Percentiles rank a stretch among this genome's conserved stretches.
Conservation (phyloP, 2,797 vertebrate species). For the Tenualosa ilisha region DNA sequence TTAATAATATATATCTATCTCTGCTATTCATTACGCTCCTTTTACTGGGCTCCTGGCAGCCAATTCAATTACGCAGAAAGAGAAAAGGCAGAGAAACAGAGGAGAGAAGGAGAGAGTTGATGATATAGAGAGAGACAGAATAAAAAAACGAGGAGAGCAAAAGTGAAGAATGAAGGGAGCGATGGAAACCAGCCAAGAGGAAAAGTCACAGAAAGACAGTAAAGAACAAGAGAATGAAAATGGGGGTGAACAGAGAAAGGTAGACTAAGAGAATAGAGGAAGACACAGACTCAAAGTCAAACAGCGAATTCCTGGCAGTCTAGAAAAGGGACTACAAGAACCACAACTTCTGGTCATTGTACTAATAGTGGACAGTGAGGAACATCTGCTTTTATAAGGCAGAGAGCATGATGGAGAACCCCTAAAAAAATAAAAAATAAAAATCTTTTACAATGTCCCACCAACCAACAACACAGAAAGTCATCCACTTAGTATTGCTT, state of each 20-base stretch:
- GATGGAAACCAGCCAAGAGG: not conserved
- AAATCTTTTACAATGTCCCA: not conserved
- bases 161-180: not conserved
- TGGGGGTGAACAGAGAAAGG: constrained; percentile 53
- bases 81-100: constrained; percentile 54
- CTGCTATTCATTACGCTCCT: constrained; percentile 58
- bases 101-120: constrained; percentile 55
- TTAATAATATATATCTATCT: constrained; percentile 32
- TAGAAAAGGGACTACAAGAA: not conserved
- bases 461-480: not conserved
- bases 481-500: not conserved
- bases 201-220: not conserved
- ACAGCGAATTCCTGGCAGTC: not conserved
- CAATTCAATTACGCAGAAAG: constrained; percentile 68
- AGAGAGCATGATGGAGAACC: not conserved
- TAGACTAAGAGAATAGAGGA: constrained; percentile 47
- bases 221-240: constrained; percentile 44
- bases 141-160: not conserved
- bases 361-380: not conserved
- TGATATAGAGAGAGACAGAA: not conserved
- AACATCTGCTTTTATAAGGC: not conserved
- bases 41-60: constrained; percentile 67
- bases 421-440: not conserved
- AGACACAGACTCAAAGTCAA: not conserved
- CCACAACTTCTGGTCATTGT: not conserved